These are phyloP conservation scores for Copidosoma aretas DNA, from an alignment of 2,888 invertebrate genomes.

Conservation along the genomic window DNA sequence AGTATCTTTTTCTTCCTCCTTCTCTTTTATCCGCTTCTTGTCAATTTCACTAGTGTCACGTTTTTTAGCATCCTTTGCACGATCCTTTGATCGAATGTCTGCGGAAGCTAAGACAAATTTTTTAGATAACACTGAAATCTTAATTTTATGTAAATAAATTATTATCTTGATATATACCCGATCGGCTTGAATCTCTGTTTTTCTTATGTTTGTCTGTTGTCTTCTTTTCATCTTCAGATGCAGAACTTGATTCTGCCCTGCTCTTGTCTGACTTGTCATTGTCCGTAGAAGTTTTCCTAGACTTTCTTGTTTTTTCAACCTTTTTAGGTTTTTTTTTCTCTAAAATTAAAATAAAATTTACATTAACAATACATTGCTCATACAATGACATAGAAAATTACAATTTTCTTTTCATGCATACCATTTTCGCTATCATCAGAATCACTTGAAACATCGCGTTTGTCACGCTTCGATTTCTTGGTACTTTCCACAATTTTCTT, in stretches of 20 bases:
- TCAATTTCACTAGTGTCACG: constrained; percentile 62
- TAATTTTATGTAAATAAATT: neutral
- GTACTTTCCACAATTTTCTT: constrained; percentile 53
- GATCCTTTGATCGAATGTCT: constrained; percentile 62
- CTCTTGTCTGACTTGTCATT: constrained; percentile 66
- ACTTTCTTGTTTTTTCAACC: constrained; percentile 54
- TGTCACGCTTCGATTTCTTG: constrained; percentile 56
- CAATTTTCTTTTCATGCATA: constrained; percentile 24
- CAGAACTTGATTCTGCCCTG: constrained; percentile 65
- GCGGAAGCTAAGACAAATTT: constrained; percentile 49
- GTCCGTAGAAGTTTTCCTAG: constrained; percentile 59
- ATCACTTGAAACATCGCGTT: constrained; percentile 56
- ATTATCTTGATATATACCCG: constrained; percentile 44
- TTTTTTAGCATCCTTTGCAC: constrained; percentile 58
- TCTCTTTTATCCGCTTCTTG: constrained; percentile 58
- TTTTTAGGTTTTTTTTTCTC: constrained; percentile 57
- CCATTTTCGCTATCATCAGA: constrained; percentile 58
- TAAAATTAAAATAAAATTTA: constrained; percentile 27
- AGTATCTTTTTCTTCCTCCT: constrained; percentile 65
- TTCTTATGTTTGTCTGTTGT: constrained; percentile 55
- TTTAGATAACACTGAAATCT: neutral
- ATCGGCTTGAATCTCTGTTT: constrained; percentile 51
- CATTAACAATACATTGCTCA: neutral
- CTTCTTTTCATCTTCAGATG: constrained; percentile 65
- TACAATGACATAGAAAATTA: neutral